These are phyloP conservation scores for Campylomormyrus tamandua DNA, from an alignment of 2,113 vertebrate genomes.

Conservation along the genomic window DNA sequence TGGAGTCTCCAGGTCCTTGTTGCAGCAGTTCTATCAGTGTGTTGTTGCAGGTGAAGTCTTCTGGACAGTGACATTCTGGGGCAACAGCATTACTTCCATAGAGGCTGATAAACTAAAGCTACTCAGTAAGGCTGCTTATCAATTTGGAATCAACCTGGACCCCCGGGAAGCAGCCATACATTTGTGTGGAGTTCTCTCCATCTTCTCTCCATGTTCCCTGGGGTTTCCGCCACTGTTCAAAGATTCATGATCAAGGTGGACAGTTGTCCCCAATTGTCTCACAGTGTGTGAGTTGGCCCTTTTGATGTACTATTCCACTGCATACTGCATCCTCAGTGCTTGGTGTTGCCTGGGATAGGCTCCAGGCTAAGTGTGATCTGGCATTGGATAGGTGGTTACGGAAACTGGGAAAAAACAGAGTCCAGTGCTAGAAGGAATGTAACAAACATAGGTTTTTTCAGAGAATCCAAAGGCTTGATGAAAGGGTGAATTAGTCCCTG, in stretches of 20 bases:
- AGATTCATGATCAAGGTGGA: neutral
- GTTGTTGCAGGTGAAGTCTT: neutral
- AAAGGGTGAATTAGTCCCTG: neutral
- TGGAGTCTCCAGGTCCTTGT: neutral
- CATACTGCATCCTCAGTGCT: neutral
- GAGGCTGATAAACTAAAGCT: neutral
- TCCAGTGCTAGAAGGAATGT: neutral
- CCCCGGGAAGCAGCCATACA: neutral
- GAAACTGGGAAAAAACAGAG: neutral
- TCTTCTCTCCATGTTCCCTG: neutral
- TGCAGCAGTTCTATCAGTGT: neutral
- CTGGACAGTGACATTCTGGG: neutral
- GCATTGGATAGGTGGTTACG: neutral
- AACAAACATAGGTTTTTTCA: neutral
- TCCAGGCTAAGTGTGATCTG: neutral
- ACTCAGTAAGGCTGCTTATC: neutral
- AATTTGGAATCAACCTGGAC: neutral
- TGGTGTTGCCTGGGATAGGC: neutral
- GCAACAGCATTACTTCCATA: neutral
- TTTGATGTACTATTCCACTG: neutral
- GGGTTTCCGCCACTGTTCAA: neutral
- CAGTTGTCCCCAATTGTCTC: neutral
- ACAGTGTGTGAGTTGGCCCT: neutral
- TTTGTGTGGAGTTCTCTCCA: neutral
- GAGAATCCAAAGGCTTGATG: neutral